Evolutionary conservation across 2,888 invertebrate genomes (phyloP).

Genomic region (Orchesella flavescens): DNA sequence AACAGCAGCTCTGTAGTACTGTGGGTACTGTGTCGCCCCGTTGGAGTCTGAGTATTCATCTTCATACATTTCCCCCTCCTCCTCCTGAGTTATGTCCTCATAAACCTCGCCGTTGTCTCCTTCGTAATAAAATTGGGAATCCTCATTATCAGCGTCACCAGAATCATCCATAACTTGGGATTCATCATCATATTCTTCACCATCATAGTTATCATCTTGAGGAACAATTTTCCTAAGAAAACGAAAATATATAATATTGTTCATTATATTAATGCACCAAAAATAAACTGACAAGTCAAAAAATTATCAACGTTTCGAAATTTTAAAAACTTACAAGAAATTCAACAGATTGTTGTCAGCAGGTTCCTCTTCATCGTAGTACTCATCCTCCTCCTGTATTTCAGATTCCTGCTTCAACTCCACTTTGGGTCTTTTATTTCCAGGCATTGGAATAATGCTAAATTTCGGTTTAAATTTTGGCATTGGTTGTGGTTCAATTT

Average conservation of each 20-base stretch:
- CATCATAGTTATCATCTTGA: slow-evolving; percentile 23
- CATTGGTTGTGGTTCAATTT: slow-evolving; percentile 21
- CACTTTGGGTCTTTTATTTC: slow-evolving; percentile 33
- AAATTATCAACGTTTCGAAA: too few species aligned
- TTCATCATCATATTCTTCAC: slow-evolving; percentile 5
- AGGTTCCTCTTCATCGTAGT: slow-evolving; percentile 36
- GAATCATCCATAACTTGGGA: slow-evolving; percentile 5
- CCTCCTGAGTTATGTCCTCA: slow-evolving; percentile 19
- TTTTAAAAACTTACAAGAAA: slow-evolving; percentile 35
- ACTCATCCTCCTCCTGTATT: neutral
- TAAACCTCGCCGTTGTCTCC: slow-evolving; percentile 31
- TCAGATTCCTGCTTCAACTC: slow-evolving; percentile 28
- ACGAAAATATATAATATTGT: slow-evolving; percentile 15
- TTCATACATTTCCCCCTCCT: slow-evolving; percentile 31
- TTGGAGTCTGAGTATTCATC: slow-evolving; percentile 1
- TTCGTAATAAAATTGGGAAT: slow-evolving; percentile 35
- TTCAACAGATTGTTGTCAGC: slow-evolving; percentile 30
- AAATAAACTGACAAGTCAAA: too few species aligned
- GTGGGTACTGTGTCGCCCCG: neutral
- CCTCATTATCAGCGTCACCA: slow-evolving; percentile 13
- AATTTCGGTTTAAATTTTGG: neutral
- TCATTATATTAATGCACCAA: neutral
- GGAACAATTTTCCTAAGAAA: slow-evolving; percentile 37
- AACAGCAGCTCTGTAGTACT: neutral
- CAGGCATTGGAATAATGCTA: neutral